Evolutionary conservation across 2,888 invertebrate species (phyloP), one percentile per base, ranked within the genome.

Genomic region (Lasioglossum leucozonium): DNA sequence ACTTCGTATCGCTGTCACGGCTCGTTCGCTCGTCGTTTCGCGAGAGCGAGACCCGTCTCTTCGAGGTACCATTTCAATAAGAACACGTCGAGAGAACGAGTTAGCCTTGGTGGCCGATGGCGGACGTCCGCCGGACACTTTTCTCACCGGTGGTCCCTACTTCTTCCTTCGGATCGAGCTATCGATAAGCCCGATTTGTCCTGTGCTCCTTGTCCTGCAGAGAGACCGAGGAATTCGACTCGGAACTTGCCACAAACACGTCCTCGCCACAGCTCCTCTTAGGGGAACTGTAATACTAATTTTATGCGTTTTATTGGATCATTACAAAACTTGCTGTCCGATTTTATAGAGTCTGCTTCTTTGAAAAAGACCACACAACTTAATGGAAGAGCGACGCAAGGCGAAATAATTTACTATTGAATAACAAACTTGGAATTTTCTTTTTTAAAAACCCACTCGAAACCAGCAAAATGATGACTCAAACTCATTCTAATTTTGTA

Each of bases 81-180:
- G 58, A 85, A 78, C 72, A 62, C 42, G 22, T 75, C 55, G 78
- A 75, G 69, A 40, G 85, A 78, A 85, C 85, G 81, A n/a, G 85
- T 86, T 86, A 42, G 40, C 85, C 85, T 86, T 86, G 85, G 75
- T 40, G 44, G 62, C 40, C 74, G 77, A 81, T 75, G 77, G 58
- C 67, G 16, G 85, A 77, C 62, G 62, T 65, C 67, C 83, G 80
- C 73, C 47, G 65, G 71, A 51, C 76, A 74, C 71, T 55, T 62
- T 82, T 82, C 42, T 72, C 83, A 42, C 22, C 34, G 37, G 37
- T 67, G 44, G 67, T 26, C 40, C 30, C 40, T 8, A 30, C 72
- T 72, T 13, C 34, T 58, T 30, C 18, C 37, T 67, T 69, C 77
- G 51, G 47, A 51, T 77, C 47, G 69, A 77, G 69, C 67, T 55